Evolutionary conservation across 2,797 vertebrate genomes (phyloP).

Genomic region (Tragopan temminckii): DNA sequence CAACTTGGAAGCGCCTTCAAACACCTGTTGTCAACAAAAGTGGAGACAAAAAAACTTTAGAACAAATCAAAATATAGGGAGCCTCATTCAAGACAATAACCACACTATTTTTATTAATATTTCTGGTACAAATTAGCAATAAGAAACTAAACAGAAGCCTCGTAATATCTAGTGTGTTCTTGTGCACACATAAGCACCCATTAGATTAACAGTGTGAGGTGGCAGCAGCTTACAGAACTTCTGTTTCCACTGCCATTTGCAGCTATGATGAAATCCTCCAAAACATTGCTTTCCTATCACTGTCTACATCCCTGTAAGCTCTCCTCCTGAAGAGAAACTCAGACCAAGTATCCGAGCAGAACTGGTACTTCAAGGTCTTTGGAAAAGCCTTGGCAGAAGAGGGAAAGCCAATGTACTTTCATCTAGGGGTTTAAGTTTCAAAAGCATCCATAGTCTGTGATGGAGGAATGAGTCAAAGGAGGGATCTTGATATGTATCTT

Average conservation of each 20-base stretch:
- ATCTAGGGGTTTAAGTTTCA: neutral
- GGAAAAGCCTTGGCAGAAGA: neutral
- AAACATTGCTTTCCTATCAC: neutral
- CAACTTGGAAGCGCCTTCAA: neutral
- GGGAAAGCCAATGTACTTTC: neutral
- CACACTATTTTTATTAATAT: neutral
- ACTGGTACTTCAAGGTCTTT: neutral
- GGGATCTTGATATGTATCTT: neutral
- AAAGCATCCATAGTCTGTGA: neutral
- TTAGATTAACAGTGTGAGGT: neutral
- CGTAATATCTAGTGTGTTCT: neutral
- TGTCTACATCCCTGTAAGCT: neutral
- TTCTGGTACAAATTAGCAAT: neutral
- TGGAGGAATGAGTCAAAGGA: neutral
- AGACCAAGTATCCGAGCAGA: neutral
- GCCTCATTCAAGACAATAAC: neutral
- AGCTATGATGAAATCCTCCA: neutral
- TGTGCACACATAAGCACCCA: neutral
- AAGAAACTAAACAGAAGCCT: neutral
- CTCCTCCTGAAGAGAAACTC: neutral
- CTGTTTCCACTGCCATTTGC: neutral
- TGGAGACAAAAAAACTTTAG: neutral
- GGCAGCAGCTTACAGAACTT: neutral
- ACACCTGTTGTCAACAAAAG: neutral
- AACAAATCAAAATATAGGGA: neutral